A percentile compares a stretch with the other conserved stretches of the same genome.
Evolutionary conservation across 2,797 vertebrate genomes (phyloP).

Genomic region (Atherinosoma microstoma): DNA sequence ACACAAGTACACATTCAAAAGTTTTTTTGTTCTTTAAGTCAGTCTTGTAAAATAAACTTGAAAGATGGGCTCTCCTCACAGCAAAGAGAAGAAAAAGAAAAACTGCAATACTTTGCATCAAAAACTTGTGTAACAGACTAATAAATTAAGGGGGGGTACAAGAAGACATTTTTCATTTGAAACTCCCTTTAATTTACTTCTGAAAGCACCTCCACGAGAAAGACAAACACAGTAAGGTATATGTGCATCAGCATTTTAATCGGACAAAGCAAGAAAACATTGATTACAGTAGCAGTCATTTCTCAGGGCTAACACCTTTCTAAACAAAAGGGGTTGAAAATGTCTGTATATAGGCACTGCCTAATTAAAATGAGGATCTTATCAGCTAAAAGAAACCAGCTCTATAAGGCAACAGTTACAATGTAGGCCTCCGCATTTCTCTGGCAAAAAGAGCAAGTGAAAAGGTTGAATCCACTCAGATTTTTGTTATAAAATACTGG

Average conservation of each 20-base stretch:
- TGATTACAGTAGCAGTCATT: slow-evolving; percentile 84
- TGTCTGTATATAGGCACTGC: slow-evolving; percentile 83
- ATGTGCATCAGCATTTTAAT: slow-evolving; percentile 85
- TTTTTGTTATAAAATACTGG: slow-evolving; percentile 82
- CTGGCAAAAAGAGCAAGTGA: slow-evolving; percentile 77
- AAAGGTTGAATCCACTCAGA: slow-evolving; percentile 75
- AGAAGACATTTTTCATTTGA: too few species aligned
- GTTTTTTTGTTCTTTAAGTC: not conserved
- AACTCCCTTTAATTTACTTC: too few species aligned
- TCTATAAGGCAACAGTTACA: slow-evolving; percentile 85
- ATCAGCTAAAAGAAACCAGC: slow-evolving; percentile 83
- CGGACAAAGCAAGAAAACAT: slow-evolving; percentile 85
- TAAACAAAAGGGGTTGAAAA: slow-evolving; percentile 80
- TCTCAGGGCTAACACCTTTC: slow-evolving; percentile 80
- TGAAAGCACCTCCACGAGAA: not conserved
- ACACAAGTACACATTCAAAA: too few species aligned
- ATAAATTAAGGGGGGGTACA: too few species aligned
- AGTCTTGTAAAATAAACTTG: not conserved
- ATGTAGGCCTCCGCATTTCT: slow-evolving; percentile 76
- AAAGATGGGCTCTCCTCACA: not conserved
- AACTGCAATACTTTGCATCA: too few species aligned
- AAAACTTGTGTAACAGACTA: too few species aligned
- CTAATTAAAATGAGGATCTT: slow-evolving; percentile 79
- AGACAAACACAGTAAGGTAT: slow-evolving; percentile 45
- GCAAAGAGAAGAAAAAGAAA: not conserved